Base-by-base conservation (phyloP, 92 coral and sea anemone species). In the Umimayanthus chanpuru region DNA sequence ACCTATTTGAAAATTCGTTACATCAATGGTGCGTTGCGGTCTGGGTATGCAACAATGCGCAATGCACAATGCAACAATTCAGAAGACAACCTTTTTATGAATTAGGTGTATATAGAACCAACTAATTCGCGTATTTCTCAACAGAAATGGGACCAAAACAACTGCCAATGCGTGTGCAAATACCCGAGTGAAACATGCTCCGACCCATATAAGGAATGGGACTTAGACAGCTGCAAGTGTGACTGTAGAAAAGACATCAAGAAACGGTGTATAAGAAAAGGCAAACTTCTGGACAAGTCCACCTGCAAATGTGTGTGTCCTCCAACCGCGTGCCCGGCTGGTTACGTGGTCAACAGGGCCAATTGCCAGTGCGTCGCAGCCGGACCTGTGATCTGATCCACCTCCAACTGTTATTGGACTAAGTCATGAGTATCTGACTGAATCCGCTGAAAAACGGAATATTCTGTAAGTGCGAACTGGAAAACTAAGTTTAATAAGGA, bases 91-190 rank as follows among this genome's bases (percentile, higher is more conserved):
- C n/a, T n/a, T n/a, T n/a, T n/a, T n/a, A n/a, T n/a, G n/a, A n/a
- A n/a, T n/a, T n/a, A n/a, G n/a, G n/a, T n/a, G n/a, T 70, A 6
- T 23, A 66, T 67, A 14, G 29, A 73, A 36, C 16, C 20, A 73
- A 73, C 25, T 32, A 47, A 73, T 14, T 36, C 41, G 8, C 23
- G 20, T 32, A 14, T 36, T 36, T 20, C 20, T 73, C 77, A 73
- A 73, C 77, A 73, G 77, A 73, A 73, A 36, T 73, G 77, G 77
- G 41, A 73, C 77, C 9, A 14, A 4, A 25, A 36, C 38, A 73
- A 6, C 20, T 73, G 77, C 77, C 15, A 38, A 5, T 73, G 77
- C 77, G 9, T 9, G n/a, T 73, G 77, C 14, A 38, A 36, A 36
- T 73, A 73, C 11, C 77, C 77, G 36, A 23, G 43, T 15, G 4